These are phyloP conservation scores for Troides aeacus DNA, from an alignment of 2,888 invertebrate species.

Conservation along the genomic window DNA sequence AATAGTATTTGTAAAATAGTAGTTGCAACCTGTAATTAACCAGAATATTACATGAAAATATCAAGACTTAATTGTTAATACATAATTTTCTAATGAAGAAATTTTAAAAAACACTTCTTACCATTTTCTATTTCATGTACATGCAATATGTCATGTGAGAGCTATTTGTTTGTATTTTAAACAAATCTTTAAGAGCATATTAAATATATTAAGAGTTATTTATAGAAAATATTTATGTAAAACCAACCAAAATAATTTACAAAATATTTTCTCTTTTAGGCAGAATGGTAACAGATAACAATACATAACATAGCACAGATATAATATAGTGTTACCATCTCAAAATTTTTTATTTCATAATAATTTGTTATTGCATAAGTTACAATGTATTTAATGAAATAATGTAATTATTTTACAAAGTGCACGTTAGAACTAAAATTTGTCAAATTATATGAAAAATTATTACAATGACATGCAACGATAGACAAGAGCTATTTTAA, in stretches of 20 bases:
- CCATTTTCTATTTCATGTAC: conserved; percentile 15
- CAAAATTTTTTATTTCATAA: no score
- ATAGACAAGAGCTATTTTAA: no score
- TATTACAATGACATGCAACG: no score
- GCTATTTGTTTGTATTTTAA: conserved; percentile 13
- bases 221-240: conserved; percentile 16
- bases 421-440: no score
- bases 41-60: background rate
- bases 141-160: conserved; percentile 17
- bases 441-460: no score
- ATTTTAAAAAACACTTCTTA: conserved; percentile 16
- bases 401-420: no score
- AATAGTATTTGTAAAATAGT: conserved; percentile 16
- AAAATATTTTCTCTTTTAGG: conserved; percentile 19
- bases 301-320: conserved; percentile 1
- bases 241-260: conserved; percentile 13
- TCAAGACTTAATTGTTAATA: background rate
- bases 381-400: no score
- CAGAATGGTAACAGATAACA: conserved; percentile 2
- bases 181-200: conserved; percentile 18
- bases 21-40: conserved; percentile 17
- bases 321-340: background rate
- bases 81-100: background rate
- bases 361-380: no score
- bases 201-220: conserved; percentile 11